Conservation (phyloP, 2,113 vertebrate species). For the Ceratotherium simum region DNA sequence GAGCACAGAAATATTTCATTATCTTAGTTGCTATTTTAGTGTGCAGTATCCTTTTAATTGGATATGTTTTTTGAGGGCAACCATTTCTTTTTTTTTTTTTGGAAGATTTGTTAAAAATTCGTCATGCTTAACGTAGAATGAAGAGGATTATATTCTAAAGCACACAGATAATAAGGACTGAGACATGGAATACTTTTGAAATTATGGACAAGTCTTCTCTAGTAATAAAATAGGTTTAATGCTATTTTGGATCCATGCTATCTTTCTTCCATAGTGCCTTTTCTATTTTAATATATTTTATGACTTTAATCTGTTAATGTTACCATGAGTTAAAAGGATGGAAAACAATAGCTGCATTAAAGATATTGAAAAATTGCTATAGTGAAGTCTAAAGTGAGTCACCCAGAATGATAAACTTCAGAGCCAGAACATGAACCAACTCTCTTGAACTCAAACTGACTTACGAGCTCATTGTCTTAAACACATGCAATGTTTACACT, state of each 20-base stretch:
- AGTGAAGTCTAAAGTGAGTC: neutral
- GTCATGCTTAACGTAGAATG: constrained; percentile 60
- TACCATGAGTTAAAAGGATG: constrained; percentile 29
- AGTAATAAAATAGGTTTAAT: constrained; percentile 51
- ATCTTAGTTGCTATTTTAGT: constrained; percentile 67
- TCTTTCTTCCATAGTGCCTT: neutral
- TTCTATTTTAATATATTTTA: constrained; percentile 39
- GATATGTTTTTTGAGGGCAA: constrained; percentile 39
- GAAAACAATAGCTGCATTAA: constrained; percentile 14
- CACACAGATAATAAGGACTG: neutral
- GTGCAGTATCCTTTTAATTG: constrained; percentile 50
- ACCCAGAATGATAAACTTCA: neutral
- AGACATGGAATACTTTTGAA: constrained; percentile 40
- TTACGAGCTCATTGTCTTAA: neutral
- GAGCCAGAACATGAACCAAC: neutral
- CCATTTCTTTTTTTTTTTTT: constrained; percentile 2
- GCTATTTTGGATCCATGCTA: neutral
- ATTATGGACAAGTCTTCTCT: neutral
- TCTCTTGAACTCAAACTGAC: neutral
- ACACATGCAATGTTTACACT: neutral
- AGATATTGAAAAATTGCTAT: neutral
- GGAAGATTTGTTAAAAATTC: constrained; percentile 53
- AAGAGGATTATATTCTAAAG: constrained; percentile 48
- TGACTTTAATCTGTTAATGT: constrained; percentile 47
- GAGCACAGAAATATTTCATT: constrained; percentile 70